Evolutionary conservation across 2,113 vertebrate species (phyloP), one percentile per base, ranked within the genome.

Genomic region (Amblyornis subalaris): DNA sequence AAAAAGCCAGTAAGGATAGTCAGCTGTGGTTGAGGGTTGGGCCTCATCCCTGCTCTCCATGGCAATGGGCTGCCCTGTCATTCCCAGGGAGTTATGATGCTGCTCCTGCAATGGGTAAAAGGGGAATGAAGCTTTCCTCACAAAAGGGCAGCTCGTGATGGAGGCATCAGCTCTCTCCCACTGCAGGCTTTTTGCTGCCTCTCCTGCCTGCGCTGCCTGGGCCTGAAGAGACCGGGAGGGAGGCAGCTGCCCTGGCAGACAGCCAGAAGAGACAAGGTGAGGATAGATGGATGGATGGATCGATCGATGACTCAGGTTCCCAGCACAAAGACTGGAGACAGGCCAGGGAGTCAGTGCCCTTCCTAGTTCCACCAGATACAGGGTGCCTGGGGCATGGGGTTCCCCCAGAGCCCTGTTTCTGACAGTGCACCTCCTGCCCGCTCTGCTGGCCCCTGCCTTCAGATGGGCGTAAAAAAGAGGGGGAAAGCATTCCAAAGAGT

Each of bases 341-440:
- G 14, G 21, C 9, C 35, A 14, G 24, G 13, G 44, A 10, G 14
- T 28, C 38, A 36, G 14, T 36, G 25, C 7, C 23, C 12, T 53
- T 25, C 40, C 14, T 15, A 16, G 6, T 57, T 72, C 28, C 53
- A 60, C 15, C 73, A 74, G n/a, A 44, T 12, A 25, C 42, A 24
- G 12, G 38, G n/a, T 38, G 9, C 26, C 14, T 64, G n/a, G 9
- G 16, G 13, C 61, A 45, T 0, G 0, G 42, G 57, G 42, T 0
- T 21, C 12, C 20, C 6, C 5, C 26, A 25, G 9, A 10, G 2
- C 28, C 12, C 12, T 42, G 5, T 60, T 90, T 67, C 51, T 64
- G 48, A 20, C 1, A 65, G 3, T 19, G 21, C 33, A 70, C 50
- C 35, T 73, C 88, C 50, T 90, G 55, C 24, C 26, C 38, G 17